Evolutionary conservation across 2,797 vertebrate species (phyloP).

Genomic region (Cephalopachus bancanus): DNA sequence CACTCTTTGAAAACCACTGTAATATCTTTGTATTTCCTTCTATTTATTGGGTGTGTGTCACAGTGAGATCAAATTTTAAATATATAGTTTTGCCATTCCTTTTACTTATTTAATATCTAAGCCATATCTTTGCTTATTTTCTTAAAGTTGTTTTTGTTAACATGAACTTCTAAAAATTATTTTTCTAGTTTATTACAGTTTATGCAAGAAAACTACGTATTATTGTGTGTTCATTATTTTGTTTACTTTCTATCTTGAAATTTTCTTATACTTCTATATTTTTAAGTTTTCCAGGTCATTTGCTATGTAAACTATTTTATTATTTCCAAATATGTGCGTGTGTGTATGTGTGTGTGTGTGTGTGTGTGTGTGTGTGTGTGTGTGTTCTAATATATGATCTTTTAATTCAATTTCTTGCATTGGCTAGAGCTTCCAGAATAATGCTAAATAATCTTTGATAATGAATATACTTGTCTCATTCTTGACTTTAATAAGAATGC

Average conservation of each 20-base stretch:
- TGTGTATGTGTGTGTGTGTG: too few species aligned
- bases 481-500: not conserved
- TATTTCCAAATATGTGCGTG: not conserved
- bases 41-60: not conserved
- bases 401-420: not conserved
- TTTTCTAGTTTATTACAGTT: not conserved
- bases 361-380: too few species aligned
- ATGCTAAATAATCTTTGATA: not conserved
- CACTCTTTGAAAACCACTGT: not conserved
- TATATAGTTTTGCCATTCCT: not conserved
- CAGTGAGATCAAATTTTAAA: not conserved
- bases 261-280: not conserved
- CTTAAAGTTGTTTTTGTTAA: not conserved
- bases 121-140: not conserved
- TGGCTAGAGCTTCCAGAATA: not conserved
- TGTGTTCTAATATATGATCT: not conserved
- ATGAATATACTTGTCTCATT: not conserved
- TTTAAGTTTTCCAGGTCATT: not conserved
- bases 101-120: not conserved
- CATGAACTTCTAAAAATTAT: not conserved
- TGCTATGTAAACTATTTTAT: not conserved
- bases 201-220: not conserved
- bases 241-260: not conserved
- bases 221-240: not conserved
- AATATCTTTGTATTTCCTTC: not conserved